Conservation (phyloP, 1,140 invertebrate species). For the Episyrphus balteatus region DNA sequence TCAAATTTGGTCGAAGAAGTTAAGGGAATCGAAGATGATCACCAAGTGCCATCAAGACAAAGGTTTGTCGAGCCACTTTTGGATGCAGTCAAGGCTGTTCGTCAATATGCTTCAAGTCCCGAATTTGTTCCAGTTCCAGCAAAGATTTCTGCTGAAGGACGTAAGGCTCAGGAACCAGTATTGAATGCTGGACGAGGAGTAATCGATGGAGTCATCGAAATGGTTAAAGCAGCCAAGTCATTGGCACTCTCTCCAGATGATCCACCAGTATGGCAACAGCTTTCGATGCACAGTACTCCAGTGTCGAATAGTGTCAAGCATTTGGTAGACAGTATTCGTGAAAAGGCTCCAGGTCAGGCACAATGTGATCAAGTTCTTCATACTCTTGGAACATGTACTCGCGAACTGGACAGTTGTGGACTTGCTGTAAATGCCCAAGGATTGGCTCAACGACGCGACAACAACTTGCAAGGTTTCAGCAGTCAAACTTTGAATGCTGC, state of each 20-base stretch:
- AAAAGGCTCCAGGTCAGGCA: slow-evolving; percentile 89
- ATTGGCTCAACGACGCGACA: slow-evolving; percentile 57
- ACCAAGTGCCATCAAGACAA: slow-evolving; percentile 53
- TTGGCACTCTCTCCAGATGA: slow-evolving; percentile 82
- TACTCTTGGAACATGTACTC: slow-evolving; percentile 60
- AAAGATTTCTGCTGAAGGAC: slow-evolving; percentile 70
- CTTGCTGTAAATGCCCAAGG: slow-evolving; percentile 79
- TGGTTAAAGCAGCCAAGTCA: slow-evolving; percentile 83
- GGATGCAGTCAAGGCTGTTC: slow-evolving; percentile 86
- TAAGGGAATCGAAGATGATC: slow-evolving; percentile 80
- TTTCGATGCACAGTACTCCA: slow-evolving; percentile 86
- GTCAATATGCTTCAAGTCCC: slow-evolving; percentile 82
- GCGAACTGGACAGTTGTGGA: slow-evolving; percentile 76
- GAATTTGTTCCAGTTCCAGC: slow-evolving; percentile 89
- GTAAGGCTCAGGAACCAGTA: slow-evolving; percentile 76
- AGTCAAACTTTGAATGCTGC: slow-evolving; percentile 66
- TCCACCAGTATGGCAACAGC: slow-evolving; percentile 83
- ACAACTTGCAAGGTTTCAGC: slow-evolving; percentile 69
- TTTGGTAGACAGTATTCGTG: slow-evolving; percentile 81
- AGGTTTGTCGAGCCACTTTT: slow-evolving; percentile 75
- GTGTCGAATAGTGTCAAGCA: slow-evolving; percentile 95
- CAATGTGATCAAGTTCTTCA: slow-evolving; percentile 84
- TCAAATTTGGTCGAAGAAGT: slow-evolving; percentile 90
- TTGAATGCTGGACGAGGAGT: slow-evolving; percentile 70
- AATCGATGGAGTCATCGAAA: slow-evolving; percentile 40